Evolutionary conservation across 2,797 vertebrate species (phyloP), one percentile per base, ranked within the genome.

Genomic region (Alectoris magna): DNA sequence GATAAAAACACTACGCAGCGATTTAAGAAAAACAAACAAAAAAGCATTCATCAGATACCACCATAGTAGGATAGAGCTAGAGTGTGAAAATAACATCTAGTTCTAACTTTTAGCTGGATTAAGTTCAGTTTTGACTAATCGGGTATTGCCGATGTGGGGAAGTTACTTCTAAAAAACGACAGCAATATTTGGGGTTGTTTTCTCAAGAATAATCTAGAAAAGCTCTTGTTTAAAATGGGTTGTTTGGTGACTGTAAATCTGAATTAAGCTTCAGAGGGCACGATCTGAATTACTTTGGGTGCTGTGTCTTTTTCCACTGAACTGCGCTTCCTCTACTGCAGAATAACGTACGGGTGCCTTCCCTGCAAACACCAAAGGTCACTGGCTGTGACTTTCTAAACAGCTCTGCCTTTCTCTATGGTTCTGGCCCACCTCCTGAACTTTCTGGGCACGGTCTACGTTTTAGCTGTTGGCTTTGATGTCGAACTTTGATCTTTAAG

Each of bases 321-420:
- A 36, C 17, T 51, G 16, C 23, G 10, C 26, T 93, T 89, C 10
- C 5, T 0, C 69, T 91, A 22, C 63, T 79, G 88, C 72, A 53
- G 78, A 73, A 77, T 87, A 96, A 90, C 34, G 21, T 51, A 67
- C 48, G 91, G 86, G 66, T 96, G 82, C 80, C 21, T 5, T 74
- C 96, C 62, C 26, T 48, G 66, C 17, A 23, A 72, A 26, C 55
- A 34, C 34, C 23, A 18, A 19, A 67, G 79, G 31, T 49, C 63
- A 59, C 56, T 51, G 71, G 48, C 84, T 78, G 31, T 49, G 34
- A 75, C 74, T 88, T 75, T 29, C 48, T 36, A 64, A 86, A 77
- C 91, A 92, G 13, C n/a, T 95, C n/a, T 86, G 46, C 58, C 34
- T 64, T 72, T 60, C 41, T 83, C 71, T 29, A 78, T 22, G 9